Evolutionary conservation across 2,113 vertebrate species (phyloP), one percentile per base, ranked within the genome.

Genomic region (Romanogobio albipinnatus): DNA sequence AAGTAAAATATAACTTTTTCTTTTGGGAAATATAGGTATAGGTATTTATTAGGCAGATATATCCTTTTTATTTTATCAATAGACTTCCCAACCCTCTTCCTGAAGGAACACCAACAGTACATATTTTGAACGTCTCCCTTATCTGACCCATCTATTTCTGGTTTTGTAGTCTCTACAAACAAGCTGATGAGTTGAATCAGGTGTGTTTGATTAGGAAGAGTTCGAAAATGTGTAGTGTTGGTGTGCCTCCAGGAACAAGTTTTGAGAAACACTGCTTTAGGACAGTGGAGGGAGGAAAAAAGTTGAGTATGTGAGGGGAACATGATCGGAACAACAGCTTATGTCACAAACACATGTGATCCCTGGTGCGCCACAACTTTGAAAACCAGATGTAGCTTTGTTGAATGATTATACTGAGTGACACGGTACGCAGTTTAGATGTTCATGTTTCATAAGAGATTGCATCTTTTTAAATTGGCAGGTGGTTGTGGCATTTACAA

Each of bases 401-500:
- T n/a, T 70, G 4, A 70, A 43, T 29, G 11, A 76, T 45, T 74
- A 24, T 1, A 74, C 29, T 7, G 17, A 76, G 11, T 36, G 49
- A 36, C 51, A 33, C 5, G 8, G 7, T 19, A 36, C 4, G 10
- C 17, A 58, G 51, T 76, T 76, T 13, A 76, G 51, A 58, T 76
- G 75, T 56, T 56, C 4, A 58, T 33, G 29, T 11, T 36, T 76
- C 13, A 39, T 77, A 0, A 77, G 19, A 59, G 19, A 77, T 77
- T 22, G 13, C 53, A 43, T 36, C 19, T 78, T 39, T 78, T 78
- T 24, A 59, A 59, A 78, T 78, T 78, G 43, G 22, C 33, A 56
- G 26, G 5, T 56, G 26, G 19, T n/a, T 77, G 76, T 58, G 75
- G 74, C 26, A 76, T 76, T 77, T 36, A 77, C 29, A 39, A 39